These are phyloP conservation scores for Paramormyrops kingsleyae DNA, from an alignment of 2,113 vertebrate species.

Conservation along the genomic window DNA sequence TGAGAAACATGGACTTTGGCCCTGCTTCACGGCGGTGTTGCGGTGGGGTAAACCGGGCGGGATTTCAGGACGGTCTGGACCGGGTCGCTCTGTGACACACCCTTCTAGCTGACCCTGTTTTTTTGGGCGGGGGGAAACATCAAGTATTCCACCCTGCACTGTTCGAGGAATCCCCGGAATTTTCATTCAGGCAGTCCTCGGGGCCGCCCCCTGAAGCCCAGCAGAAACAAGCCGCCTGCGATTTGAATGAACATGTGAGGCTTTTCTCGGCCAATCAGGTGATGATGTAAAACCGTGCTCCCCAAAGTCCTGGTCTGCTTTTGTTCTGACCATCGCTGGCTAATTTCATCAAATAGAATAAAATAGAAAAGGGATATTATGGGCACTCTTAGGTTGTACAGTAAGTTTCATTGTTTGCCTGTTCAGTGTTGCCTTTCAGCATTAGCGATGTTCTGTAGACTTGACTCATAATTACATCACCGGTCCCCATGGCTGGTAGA, in stretches of 20 bases:
- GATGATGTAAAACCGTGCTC: not conserved
- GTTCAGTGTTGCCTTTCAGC: not conserved
- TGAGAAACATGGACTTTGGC: not conserved
- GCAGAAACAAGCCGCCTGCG: not conserved
- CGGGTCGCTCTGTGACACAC: not conserved
- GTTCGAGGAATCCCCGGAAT: not conserved
- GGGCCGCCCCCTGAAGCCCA: not conserved
- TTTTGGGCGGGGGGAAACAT: not conserved
- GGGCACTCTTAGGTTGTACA: not conserved
- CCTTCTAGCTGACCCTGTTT: not conserved
- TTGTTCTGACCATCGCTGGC: not conserved
- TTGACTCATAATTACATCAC: not conserved
- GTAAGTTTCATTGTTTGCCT: not conserved
- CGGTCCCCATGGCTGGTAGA: not conserved
- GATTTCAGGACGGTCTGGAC: not conserved
- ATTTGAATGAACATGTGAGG: not conserved
- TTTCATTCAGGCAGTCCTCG: not conserved
- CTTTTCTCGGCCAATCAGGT: not conserved
- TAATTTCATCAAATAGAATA: not conserved
- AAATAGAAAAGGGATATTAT: not conserved
- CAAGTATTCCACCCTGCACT: not conserved
- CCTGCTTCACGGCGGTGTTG: not conserved
- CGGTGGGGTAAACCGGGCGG: not conserved
- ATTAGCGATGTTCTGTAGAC: not conserved
- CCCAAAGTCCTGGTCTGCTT: not conserved